Evolutionary conservation across 2,113 vertebrate genomes (phyloP).

Genomic region (Argyrosomus japonicus): DNA sequence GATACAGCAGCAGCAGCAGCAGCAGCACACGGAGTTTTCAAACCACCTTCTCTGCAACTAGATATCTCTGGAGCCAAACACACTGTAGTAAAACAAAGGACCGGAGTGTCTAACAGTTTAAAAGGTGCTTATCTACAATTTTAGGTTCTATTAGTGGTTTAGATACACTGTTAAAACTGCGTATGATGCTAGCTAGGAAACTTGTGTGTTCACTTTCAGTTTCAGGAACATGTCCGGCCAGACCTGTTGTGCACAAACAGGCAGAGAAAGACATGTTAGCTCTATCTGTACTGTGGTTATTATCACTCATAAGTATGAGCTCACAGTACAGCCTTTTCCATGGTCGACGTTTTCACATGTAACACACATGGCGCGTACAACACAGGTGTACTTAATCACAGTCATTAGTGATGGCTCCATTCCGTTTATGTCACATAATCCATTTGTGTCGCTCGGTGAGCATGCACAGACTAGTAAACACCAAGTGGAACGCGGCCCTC

Average conservation of each 20-base stretch:
- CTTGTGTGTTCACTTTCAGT: neutral
- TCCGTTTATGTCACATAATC: neutral
- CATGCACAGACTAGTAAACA: neutral
- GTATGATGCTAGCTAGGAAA: neutral
- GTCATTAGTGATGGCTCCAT: conserved; percentile 1
- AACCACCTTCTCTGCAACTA: conserved; percentile 12
- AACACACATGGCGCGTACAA: neutral
- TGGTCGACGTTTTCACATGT: neutral
- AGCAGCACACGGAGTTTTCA: conserved; percentile 32
- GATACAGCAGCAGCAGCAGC: conserved; percentile 23
- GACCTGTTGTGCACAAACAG: conserved; percentile 40
- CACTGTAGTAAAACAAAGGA: neutral
- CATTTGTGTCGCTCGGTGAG: too few species aligned
- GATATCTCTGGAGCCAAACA: conserved; percentile 6
- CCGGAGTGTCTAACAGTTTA: neutral
- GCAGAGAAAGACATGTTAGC: neutral
- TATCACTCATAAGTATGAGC: neutral
- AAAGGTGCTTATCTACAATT: too few species aligned
- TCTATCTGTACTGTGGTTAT: neutral
- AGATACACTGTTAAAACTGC: neutral
- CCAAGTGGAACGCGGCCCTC: neutral
- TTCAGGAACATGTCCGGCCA: neutral
- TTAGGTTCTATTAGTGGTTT: too few species aligned
- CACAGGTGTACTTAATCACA: conserved; percentile 21
- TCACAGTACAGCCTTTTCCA: neutral